Evolutionary conservation across 2,888 invertebrate genomes (phyloP).

Genomic region (Eurytoma californica): DNA sequence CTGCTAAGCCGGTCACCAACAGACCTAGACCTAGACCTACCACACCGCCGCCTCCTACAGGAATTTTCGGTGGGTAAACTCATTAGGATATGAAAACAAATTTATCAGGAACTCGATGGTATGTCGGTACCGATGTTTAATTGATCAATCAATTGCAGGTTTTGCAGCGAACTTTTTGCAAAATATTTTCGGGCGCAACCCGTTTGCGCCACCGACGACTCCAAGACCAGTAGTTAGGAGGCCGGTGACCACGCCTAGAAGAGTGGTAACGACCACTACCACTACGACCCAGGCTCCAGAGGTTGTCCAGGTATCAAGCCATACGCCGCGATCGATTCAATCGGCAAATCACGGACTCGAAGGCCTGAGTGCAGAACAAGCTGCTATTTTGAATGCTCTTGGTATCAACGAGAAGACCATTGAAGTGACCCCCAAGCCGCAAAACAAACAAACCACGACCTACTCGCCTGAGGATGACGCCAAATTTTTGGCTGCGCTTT

Average conservation of each 20-base stretch:
- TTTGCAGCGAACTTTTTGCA: slow-evolving; percentile 66
- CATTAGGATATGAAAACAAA: background rate
- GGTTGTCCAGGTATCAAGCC: slow-evolving; percentile 16
- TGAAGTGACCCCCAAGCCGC: slow-evolving; percentile 21
- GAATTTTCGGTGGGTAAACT: slow-evolving; percentile 41
- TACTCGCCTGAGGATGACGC: slow-evolving; percentile 70
- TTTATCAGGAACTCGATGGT: background rate
- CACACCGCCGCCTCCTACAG: slow-evolving; percentile 67
- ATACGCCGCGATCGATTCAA: slow-evolving; percentile 33
- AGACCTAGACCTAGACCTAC: slow-evolving; percentile 71
- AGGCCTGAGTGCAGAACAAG: background rate
- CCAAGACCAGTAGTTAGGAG: slow-evolving; percentile 40
- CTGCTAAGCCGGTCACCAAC: slow-evolving; percentile 60
- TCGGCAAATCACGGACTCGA: background rate
- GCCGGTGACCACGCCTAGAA: slow-evolving; percentile 43
- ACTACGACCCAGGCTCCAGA: slow-evolving; percentile 56
- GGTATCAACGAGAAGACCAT: background rate
- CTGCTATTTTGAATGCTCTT: slow-evolving; percentile 6
- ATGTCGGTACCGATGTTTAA: background rate
- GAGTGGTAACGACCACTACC: slow-evolving; percentile 40
- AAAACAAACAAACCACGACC: slow-evolving; percentile 58
- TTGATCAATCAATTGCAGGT: slow-evolving; percentile 4
- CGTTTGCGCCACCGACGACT: slow-evolving; percentile 60
- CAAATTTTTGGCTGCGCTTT: slow-evolving; percentile 67
- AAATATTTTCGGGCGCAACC: slow-evolving; percentile 68